Evolutionary conservation across 2,888 invertebrate species (phyloP), one percentile per base, ranked within the genome.

Genomic region (Thymelicus lineola): DNA sequence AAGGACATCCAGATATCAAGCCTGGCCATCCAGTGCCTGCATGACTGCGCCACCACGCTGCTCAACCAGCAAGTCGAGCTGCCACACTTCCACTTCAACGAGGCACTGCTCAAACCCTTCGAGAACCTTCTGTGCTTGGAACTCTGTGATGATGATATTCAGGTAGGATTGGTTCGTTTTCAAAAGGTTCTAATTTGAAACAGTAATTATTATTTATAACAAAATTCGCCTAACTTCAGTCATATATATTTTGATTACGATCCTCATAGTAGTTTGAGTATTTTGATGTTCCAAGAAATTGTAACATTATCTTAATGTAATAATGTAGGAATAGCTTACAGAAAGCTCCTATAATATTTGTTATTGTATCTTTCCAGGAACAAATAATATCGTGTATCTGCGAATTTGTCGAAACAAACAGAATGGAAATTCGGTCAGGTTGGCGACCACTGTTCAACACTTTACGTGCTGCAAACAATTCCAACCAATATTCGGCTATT

Each of bases 381-480:
- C 96, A 96, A 92, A 98, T 99, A 79, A 98, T 99, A 58, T 97
- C 98, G 67, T 98, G 98, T 78, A 96, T 99, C 61, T 98, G 98
- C 86, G 98, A 98, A 88, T 98, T 99, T 79, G 99, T 99, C 0
- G 98, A 99, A 88, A 98, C 98, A 0, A 98, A 98, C 86, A 95
- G 98, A 78, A 97, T 97, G 72, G 98, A 99, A 92, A 98, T 99
- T 55, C 96, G 97, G 76, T 98, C 98, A 0, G 99, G 99, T 0
- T 99, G 99, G 99, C 95, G 99, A 66, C 98, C 99, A 0, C 91
- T 99, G 1, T 99, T 99, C 84, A 98, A 98, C 12, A 98, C 99
- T 0, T 89, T 99, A 57, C 95, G 98, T 20, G 98, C 98, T 58
- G 98, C 98, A 0, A 95, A 95, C 58, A 97, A 96, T 79, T 94